A percentile compares a stretch with the other conserved stretches of the same genome.
Evolutionary conservation across 2,113 vertebrate species (phyloP).

Genomic region (Calypte anna): DNA sequence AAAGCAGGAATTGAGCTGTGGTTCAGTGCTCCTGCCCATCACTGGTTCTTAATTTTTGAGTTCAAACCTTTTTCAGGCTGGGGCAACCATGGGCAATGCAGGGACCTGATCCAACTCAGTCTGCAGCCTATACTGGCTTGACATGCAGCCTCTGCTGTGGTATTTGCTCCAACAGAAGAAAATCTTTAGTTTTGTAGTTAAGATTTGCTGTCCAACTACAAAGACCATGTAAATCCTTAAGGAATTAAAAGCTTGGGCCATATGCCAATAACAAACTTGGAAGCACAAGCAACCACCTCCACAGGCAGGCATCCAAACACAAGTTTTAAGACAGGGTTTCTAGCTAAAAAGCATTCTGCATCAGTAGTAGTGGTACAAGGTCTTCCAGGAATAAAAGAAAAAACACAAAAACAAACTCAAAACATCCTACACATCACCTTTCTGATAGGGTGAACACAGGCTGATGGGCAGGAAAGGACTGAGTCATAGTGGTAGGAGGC

Average conservation of each 20-base stretch:
- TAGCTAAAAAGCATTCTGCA: neutral
- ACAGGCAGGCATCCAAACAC: neutral
- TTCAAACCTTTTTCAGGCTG: neutral
- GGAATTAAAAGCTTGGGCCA: neutral
- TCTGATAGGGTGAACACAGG: neutral
- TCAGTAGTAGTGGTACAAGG: neutral
- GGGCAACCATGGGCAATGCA: neutral
- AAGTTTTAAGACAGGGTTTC: neutral
- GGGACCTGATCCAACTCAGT: neutral
- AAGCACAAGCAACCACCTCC: neutral
- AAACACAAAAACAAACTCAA: too few relatives aligned
- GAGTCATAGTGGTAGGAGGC: rapidly evolving
- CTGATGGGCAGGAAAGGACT: neutral
- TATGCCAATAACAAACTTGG: slow-evolving; percentile 11
- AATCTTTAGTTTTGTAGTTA: neutral
- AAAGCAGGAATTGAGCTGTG: neutral
- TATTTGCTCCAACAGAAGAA: neutral
- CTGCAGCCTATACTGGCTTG: neutral
- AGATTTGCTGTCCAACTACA: neutral
- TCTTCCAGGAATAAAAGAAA: neutral
- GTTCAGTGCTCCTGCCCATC: neutral
- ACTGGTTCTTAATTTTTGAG: neutral
- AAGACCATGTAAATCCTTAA: neutral
- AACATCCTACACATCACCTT: neutral
- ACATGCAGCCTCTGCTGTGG: neutral